phyloP scores from a whole-genome alignment of 2,888 invertebrate species.

The Caenorhabditis drosophilae region DNA sequence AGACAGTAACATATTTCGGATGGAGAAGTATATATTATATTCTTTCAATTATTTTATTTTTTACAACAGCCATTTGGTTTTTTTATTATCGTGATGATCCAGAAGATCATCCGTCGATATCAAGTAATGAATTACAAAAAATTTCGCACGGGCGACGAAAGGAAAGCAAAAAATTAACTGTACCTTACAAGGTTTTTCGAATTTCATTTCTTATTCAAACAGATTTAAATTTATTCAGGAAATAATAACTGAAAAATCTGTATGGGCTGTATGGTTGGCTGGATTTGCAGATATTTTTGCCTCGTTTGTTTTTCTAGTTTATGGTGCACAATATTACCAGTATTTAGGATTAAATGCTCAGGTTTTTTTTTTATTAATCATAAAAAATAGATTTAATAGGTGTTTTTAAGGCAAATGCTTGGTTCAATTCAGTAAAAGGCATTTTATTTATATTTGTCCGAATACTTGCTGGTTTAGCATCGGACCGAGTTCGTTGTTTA shows the following conservation, averaged over 20 bases:
- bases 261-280: slow-evolving; percentile 44
- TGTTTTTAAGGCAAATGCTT: slow-evolving; percentile 36
- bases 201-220: too few species aligned
- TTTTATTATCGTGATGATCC: slow-evolving; percentile 16
- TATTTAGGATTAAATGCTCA: slow-evolving; percentile 36
- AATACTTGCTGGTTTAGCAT: slow-evolving; percentile 30
- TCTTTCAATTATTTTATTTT: slow-evolving; percentile 25
- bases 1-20: slow-evolving; percentile 35
- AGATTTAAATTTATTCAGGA: too few species aligned
- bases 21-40: slow-evolving; percentile 45
- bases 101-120: slow-evolving; percentile 20
- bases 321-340: slow-evolving; percentile 39
- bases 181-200: slow-evolving; percentile 23
- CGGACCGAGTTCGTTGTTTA: slow-evolving; percentile 25
- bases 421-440: slow-evolving; percentile 40
- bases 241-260: slow-evolving; percentile 28
- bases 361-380: slow-evolving; percentile 4
- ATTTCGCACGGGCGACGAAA: slow-evolving; percentile 15
- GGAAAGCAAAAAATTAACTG: slow-evolving; percentile 12
- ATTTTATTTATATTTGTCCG: slow-evolving; percentile 34
- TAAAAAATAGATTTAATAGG: too few species aligned
- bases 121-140: slow-evolving; percentile 16
- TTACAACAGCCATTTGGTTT: slow-evolving; percentile 22
- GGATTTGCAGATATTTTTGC: slow-evolving; percentile 43
- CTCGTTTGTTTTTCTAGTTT: slow-evolving; percentile 42